Evolutionary conservation across 2,113 vertebrate genomes (phyloP).

Genomic region (Oceanodroma tethys): DNA sequence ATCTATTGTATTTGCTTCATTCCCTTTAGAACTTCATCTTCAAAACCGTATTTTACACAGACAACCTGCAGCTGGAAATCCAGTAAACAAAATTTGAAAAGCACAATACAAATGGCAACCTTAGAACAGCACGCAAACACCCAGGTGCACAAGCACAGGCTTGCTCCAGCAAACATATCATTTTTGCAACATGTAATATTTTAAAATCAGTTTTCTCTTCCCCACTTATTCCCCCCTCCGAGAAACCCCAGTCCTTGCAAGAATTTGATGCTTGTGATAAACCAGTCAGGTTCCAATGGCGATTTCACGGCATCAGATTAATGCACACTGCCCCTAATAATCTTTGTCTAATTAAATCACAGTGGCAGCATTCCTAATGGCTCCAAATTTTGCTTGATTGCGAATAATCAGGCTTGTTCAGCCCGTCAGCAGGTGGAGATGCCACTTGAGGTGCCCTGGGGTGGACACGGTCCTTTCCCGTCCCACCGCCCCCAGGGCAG

Average conservation of each 20-base stretch:
- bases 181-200: not conserved
- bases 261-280: not conserved
- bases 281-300: slow-evolving; percentile 13
- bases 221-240: not conserved
- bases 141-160: not conserved
- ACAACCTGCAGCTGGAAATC: not conserved
- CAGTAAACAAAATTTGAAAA: not conserved
- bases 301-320: slow-evolving; percentile 45
- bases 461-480: not conserved
- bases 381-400: not conserved
- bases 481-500: not conserved
- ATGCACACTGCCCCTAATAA: slow-evolving; percentile 28
- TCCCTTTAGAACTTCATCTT: slow-evolving; percentile 2
- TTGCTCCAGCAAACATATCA: not conserved
- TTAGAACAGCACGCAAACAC: not conserved
- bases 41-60: not conserved
- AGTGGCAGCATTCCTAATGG: slow-evolving; percentile 12
- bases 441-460: not conserved
- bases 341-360: slow-evolving; percentile 54
- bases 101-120: not conserved
- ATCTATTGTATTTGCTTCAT: not conserved
- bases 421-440: slow-evolving; percentile 51
- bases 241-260: not conserved
- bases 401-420: slow-evolving; percentile 27
- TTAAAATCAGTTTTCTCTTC: not conserved